A percentile compares a stretch with the other conserved stretches of the same genome.
Conservation (phyloP, 1,140 invertebrate species). For the Sarcophaga peregrina region DNA sequence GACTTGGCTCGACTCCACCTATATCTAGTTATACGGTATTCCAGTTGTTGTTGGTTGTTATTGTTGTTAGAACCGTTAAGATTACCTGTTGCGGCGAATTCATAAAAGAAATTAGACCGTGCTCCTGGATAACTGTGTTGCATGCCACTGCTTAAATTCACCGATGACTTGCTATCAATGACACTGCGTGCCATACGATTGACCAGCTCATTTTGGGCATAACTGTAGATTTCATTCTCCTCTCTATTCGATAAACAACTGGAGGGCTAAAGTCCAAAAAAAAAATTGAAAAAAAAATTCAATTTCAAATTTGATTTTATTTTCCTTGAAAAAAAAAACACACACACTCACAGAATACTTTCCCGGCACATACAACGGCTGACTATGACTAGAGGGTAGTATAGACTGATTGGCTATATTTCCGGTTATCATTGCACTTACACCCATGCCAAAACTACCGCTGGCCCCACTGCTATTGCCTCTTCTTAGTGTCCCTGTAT, state of each 20-base stretch:
- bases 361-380: conserved; percentile 87
- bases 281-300: background rate
- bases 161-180: conserved; percentile 64
- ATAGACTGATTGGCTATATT: conserved; percentile 63
- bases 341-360: conserved; percentile 84
- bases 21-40: too few species aligned
- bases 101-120: conserved; percentile 65
- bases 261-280: conserved; percentile 75
- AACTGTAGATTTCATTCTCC: conserved; percentile 92
- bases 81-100: conserved; percentile 65
- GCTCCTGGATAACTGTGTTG: conserved; percentile 65
- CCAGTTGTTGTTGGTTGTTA: background rate
- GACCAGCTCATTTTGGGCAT: conserved; percentile 69
- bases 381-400: conserved; percentile 68
- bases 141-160: conserved; percentile 63
- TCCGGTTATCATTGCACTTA: conserved; percentile 48
- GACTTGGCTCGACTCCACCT: background rate
- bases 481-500: conserved; percentile 19
- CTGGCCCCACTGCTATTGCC: conserved; percentile 40
- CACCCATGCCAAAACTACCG: conserved; percentile 40
- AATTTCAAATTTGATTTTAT: background rate
- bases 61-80: too few species aligned
- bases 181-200: conserved; percentile 64
- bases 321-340: background rate
- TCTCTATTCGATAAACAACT: conserved; percentile 91